phyloP scores from a whole-genome alignment of 2,888 invertebrate species.

The Mongoloraphidia duomilia region DNA sequence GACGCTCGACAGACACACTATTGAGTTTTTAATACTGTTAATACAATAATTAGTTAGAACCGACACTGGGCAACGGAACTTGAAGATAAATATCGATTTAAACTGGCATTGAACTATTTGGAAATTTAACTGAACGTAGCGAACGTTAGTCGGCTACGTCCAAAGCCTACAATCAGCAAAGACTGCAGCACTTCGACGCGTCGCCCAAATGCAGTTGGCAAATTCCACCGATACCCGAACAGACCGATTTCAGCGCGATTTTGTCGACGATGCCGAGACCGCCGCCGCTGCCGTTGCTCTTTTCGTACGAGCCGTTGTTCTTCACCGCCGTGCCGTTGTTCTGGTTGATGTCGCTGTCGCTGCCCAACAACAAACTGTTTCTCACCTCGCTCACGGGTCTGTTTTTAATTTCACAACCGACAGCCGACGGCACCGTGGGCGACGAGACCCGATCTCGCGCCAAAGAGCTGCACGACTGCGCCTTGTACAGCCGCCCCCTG shows the following conservation, averaged over 20 bases:
- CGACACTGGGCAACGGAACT: too few relatives aligned
- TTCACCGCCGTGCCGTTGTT: constrained; percentile 28
- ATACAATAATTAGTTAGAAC: too few relatives aligned
- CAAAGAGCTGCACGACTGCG: constrained; percentile 47
- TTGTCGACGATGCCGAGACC: constrained; percentile 20
- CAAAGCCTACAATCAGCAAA: constrained; percentile 32
- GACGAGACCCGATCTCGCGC: constrained; percentile 35
- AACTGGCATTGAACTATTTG: too few relatives aligned
- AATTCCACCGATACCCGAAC: constrained; percentile 33
- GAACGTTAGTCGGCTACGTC: too few relatives aligned
- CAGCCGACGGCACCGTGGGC: constrained; percentile 26
- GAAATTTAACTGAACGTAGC: too few relatives aligned
- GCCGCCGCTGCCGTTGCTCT: constrained; percentile 11
- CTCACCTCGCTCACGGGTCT: constrained; percentile 30
- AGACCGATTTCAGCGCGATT: constrained; percentile 28
- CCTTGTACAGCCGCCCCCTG: constrained; percentile 41
- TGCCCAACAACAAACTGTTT: constrained; percentile 24
- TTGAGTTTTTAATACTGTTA: too few relatives aligned
- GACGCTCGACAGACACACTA: too few relatives aligned
- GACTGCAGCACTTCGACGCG: constrained; percentile 41
- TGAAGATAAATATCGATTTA: too few relatives aligned
- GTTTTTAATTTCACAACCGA: constrained; percentile 27
- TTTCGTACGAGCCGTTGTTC: constrained; percentile 11
- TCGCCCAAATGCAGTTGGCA: constrained; percentile 40
- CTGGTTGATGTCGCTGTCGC: constrained; percentile 37